Percentiles rank a stretch among this genome's conserved stretches.
Conservation (phyloP, 1,140 invertebrate genomes). For the Papilio glaucus region DNA sequence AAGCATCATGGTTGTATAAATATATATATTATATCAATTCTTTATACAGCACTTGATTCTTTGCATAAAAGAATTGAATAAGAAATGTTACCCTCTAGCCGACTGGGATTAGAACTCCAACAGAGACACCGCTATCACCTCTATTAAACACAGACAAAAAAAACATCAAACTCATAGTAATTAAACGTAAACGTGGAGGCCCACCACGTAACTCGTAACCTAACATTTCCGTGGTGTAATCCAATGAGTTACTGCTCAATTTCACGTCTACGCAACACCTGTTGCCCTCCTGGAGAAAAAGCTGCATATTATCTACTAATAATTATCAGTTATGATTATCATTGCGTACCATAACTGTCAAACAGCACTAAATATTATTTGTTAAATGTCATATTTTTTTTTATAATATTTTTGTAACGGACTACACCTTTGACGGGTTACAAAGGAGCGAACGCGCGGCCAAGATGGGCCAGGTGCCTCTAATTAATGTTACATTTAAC, state of each 20-base stretch:
- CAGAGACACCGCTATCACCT: background rate
- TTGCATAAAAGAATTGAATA: too few relatives aligned
- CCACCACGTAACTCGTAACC: too few relatives aligned
- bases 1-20: too few relatives aligned
- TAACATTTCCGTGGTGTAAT: constrained; percentile 30
- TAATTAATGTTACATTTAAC: constrained; percentile 36
- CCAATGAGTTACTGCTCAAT: constrained; percentile 37
- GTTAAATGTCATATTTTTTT: constrained; percentile 73
- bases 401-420: constrained; percentile 63
- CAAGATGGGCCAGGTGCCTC: constrained; percentile 57
- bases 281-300: constrained; percentile 51
- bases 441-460: constrained; percentile 55
- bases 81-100: too few relatives aligned
- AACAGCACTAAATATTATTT: constrained; percentile 82
- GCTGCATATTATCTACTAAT: constrained; percentile 65
- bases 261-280: constrained; percentile 26
- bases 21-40: too few relatives aligned
- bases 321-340: constrained; percentile 78
- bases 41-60: too few relatives aligned
- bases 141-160: background rate
- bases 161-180: background rate
- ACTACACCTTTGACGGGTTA: constrained; percentile 66
- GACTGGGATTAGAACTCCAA: background rate
- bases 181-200: background rate
- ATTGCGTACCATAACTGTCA: constrained; percentile 79